Conservation (phyloP, 2,113 vertebrate genomes). For the Calidris pygmaea region DNA sequence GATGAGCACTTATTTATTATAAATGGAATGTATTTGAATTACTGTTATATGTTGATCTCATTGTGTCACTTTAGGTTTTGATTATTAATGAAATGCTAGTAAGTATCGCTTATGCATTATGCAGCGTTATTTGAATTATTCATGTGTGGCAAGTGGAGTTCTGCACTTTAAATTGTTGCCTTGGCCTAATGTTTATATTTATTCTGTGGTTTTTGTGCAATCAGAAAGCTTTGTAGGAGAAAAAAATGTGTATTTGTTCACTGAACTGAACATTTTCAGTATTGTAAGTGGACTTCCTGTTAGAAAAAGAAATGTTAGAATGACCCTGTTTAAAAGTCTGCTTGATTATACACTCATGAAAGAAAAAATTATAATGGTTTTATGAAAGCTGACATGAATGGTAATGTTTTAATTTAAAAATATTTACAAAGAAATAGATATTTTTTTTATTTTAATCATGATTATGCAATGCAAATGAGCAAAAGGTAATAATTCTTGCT, state of each 20-base stretch:
- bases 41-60: conserved; percentile 50
- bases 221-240: not conserved
- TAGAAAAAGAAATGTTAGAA: conserved; percentile 14
- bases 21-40: conserved; percentile 54
- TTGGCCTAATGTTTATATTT: conserved; percentile 42
- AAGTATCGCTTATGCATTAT: conserved; percentile 38
- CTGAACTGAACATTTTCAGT: conserved; percentile 20
- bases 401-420: not conserved
- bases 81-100: conserved; percentile 35
- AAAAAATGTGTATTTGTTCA: not conserved
- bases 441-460: not conserved
- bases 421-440: not conserved
- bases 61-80: conserved; percentile 40
- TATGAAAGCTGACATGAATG: not conserved
- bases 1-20: conserved; percentile 35
- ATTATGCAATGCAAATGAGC: not conserved
- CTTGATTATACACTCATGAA: not conserved
- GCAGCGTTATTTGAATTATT: conserved; percentile 13
- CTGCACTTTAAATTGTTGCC: conserved; percentile 59
- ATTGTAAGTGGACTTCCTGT: not conserved
- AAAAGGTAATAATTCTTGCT: not conserved
- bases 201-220: conserved; percentile 7
- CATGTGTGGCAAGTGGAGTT: conserved; percentile 30
- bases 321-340: not conserved
- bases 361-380: not conserved